Base-by-base conservation (phyloP, 2,113 vertebrate species). In the Suncus etruscus region DNA sequence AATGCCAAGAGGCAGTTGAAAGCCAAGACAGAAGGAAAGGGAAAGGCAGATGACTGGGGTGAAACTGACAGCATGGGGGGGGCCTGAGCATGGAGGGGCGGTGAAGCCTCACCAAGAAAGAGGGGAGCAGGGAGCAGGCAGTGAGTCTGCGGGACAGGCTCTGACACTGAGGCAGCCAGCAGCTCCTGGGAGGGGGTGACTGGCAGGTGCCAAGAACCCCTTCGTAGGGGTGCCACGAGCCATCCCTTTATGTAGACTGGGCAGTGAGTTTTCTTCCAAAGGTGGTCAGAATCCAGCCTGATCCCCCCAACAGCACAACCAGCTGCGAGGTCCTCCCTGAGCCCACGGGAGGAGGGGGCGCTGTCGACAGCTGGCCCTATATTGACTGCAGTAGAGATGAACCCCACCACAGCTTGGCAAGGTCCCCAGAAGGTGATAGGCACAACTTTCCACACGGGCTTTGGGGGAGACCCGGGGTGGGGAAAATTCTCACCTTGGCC, bases 401-500 rank as follows among this genome's bases (percentile, higher is more conserved):
- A 39, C 39, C 39, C 39, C 39, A 39, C 39, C 39, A 39, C 39
- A 39, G 39, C 39, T 39, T 39, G 39, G 39, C 39, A 39, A 69
- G 66, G 68, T 15, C 68, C n/a, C 3, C 15, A 3, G 18, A 61
- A 18, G 14, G n/a, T 25, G 25, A 25, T 29, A 11, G 27, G 6
- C 65, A 7, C 65, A 6, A 20, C 58, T 61, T 22, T 22, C 58
- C 15, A 22, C 6, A 20, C 16, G 2, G 58, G 65, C 65, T 29
- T 25, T 29, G 65, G 65, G 25, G 25, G 63, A 66, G 25, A 9
- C 10, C 65, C 65, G 9, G 65, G 29, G 29, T 27, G n/a, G n/a
- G 39, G 39, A 39, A 39, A 39, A 39, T 14, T 5, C 61, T 32
- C 84, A 97, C 97, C 90, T 0, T 87, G 97, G 83, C 97, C 83